Evolutionary conservation across 92 coral and sea anemone species (phyloP).

Genomic region (Porites divaricata): DNA sequence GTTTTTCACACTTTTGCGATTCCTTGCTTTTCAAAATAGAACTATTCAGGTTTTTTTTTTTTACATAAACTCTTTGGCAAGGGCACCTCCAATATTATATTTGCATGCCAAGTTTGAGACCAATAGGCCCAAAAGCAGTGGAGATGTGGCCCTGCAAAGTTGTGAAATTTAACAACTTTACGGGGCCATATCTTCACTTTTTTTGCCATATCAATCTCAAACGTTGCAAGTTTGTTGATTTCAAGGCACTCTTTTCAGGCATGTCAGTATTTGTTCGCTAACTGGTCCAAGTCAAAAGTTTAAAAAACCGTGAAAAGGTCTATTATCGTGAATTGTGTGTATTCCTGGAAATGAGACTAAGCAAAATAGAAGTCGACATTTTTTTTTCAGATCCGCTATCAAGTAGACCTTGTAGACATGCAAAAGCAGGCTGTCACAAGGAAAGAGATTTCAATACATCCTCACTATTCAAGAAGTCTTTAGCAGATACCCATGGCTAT

Average conservation of each 20-base stretch:
- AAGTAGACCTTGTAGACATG: constrained; percentile 63
- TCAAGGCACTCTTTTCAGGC: constrained; percentile 25
- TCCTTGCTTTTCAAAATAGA: constrained; percentile 12
- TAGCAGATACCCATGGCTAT: constrained; percentile 62
- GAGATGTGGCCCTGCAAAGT: too few species aligned
- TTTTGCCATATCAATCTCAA: constrained; percentile 13
- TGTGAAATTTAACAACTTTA: too few species aligned
- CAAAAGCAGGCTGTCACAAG: constrained; percentile 29
- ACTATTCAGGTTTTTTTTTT: too few species aligned
- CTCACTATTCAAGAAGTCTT: constrained; percentile 69
- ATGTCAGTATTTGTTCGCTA: constrained; percentile 21
- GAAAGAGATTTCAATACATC: constrained; percentile 41
- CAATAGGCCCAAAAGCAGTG: too few species aligned
- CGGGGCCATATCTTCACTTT: too few species aligned
- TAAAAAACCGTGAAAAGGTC: constrained; percentile 26
- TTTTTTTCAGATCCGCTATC: constrained; percentile 42
- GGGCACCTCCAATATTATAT: too few species aligned
- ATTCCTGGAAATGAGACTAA: background rate
- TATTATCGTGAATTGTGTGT: constrained; percentile 27
- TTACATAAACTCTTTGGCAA: too few species aligned
- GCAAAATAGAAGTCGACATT: too few species aligned
- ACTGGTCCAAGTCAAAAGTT: constrained; percentile 12
- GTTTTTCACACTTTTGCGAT: background rate
- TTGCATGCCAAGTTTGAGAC: too few species aligned
- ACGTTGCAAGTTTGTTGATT: constrained; percentile 20